Evolutionary conservation across 2,113 vertebrate genomes (phyloP).

Genomic region (Limnothrissa miodon): DNA sequence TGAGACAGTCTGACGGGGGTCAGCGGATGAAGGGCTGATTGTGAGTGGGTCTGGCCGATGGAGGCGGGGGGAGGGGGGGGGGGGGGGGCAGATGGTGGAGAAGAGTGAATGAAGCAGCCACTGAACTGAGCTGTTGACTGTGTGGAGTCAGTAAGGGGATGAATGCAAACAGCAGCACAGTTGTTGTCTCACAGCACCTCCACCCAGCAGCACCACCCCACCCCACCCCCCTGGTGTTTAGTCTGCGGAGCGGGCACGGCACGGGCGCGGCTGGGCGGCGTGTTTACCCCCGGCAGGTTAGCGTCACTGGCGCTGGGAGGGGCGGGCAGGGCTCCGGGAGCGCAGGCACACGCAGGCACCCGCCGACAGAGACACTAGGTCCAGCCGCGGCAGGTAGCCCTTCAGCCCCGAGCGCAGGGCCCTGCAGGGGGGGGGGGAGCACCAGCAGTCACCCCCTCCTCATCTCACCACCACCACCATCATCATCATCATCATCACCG

Average conservation of each 20-base stretch:
- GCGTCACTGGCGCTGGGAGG: slow-evolving; percentile 70
- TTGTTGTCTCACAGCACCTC: not conserved
- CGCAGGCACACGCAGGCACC: slow-evolving; percentile 75
- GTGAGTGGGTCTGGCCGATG: not conserved
- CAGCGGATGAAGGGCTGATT: not conserved
- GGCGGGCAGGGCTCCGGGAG: slow-evolving; percentile 66
- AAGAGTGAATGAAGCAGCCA: slow-evolving; percentile 59
- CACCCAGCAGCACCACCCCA: no score
- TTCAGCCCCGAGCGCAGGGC: slow-evolving; percentile 71
- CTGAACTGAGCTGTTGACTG: slow-evolving; percentile 36
- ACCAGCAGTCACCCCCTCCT: slow-evolving; percentile 40
- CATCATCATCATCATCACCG: no score
- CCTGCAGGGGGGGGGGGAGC: slow-evolving; percentile 65
- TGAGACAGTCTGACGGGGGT: slow-evolving; percentile 31
- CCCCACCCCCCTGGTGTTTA: not conserved
- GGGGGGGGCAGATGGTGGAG: slow-evolving; percentile 49
- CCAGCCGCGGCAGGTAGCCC: slow-evolving; percentile 75
- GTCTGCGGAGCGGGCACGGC: slow-evolving; percentile 8
- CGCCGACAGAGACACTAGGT: slow-evolving; percentile 72
- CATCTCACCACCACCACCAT: not conserved
- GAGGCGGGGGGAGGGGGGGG: slow-evolving; percentile 16
- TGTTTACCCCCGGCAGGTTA: slow-evolving; percentile 65
- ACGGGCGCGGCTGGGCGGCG: no score
- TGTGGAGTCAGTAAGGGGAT: slow-evolving; percentile 29
- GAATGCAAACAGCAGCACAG: not conserved